phyloP scores from a whole-genome alignment of 92 coral and sea anemone genomes.

The Porites divaricata region DNA sequence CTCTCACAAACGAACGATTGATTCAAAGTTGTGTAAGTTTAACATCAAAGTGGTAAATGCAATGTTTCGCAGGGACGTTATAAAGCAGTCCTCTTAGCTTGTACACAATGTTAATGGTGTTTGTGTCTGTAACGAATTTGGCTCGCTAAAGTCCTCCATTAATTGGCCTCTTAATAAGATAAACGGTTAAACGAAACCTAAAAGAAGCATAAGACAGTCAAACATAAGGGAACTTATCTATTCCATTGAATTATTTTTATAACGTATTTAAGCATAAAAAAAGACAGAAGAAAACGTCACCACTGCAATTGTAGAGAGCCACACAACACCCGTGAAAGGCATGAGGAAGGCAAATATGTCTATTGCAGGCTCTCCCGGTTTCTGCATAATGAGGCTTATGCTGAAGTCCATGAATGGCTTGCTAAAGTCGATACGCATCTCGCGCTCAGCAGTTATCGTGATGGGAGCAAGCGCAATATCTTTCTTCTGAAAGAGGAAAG shows the following conservation, averaged over 20 bases:
- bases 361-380: conserved; percentile 71
- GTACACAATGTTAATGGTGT: too few species aligned
- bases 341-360: conserved; percentile 84
- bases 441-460: conserved; percentile 91
- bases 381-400: conserved; percentile 86
- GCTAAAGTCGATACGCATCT: conserved; percentile 81
- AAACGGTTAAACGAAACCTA: too few species aligned
- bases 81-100: too few species aligned
- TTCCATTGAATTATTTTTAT: neutral
- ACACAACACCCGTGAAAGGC: conserved; percentile 86
- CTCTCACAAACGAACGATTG: too few species aligned
- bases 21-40: too few species aligned
- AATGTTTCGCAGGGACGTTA: too few species aligned
- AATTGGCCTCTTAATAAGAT: too few species aligned
- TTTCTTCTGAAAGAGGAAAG: conserved; percentile 53
- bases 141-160: too few species aligned
- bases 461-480: conserved; percentile 93
- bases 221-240: neutral
- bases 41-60: too few species aligned
- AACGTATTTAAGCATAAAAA: neutral
- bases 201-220: too few species aligned
- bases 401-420: conserved; percentile 97
- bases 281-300: conserved; percentile 39
- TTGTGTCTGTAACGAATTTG: too few species aligned
- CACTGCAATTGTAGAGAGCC: conserved; percentile 85